Evolutionary conservation across 2,888 invertebrate genomes (phyloP).

Genomic region (Heliconius charithonia): DNA sequence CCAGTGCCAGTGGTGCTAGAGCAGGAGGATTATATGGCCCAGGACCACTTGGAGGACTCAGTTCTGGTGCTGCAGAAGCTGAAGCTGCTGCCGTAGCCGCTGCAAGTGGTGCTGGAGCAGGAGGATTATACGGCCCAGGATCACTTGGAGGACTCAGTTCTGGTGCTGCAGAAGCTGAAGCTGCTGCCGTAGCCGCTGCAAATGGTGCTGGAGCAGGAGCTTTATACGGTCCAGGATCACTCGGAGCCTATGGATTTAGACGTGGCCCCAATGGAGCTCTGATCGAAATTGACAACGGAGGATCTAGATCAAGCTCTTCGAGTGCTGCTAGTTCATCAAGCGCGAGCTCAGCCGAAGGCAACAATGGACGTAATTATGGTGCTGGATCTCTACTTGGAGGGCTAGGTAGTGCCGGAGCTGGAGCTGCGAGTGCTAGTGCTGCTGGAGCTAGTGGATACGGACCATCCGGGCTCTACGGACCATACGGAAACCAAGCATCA

Average conservation of each 20-base stretch:
- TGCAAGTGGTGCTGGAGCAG: too few relatives aligned
- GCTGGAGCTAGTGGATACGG: conserved; percentile 2
- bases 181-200: too few relatives aligned
- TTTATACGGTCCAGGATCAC: neutral
- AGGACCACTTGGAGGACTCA: too few relatives aligned
- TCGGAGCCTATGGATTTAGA: neutral
- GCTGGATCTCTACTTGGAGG: neutral
- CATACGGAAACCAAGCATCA: conserved; percentile 23
- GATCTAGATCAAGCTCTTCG: neutral
- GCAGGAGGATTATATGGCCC: neutral
- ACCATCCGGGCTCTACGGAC: neutral
- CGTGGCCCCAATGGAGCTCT: neutral
- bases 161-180: neutral
- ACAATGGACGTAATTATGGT: neutral
- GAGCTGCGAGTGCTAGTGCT: neutral
- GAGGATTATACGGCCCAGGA: too few relatives aligned
- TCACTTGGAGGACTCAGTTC: too few relatives aligned
- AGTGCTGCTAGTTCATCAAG: conserved; percentile 9
- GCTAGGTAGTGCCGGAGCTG: neutral
- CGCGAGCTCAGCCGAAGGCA: neutral
- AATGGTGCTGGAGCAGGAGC: too few relatives aligned
- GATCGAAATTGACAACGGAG: neutral
- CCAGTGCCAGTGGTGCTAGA: neutral
- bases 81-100: too few relatives aligned
- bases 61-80: neutral